A percentile compares a stretch with the other conserved stretches of the same genome.
Conservation (phyloP, 2,113 vertebrate species). For the Calypte anna region DNA sequence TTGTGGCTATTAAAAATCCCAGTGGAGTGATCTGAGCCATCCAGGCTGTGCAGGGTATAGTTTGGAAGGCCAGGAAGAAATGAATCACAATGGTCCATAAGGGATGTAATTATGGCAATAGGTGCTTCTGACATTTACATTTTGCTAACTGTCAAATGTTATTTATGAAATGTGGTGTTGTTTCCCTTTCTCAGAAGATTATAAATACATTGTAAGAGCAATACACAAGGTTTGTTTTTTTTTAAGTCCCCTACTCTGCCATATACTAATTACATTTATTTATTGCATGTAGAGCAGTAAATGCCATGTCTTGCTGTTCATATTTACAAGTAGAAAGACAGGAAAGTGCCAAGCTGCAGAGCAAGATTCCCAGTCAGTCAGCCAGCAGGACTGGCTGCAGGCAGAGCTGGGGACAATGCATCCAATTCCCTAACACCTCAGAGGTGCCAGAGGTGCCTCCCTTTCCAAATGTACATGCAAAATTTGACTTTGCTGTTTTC, state of each 20-base stretch:
- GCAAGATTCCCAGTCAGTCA: not conserved
- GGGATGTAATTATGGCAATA: conserved; percentile 28
- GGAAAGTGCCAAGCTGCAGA: not conserved
- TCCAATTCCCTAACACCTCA: not conserved
- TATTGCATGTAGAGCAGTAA: conserved; percentile 7
- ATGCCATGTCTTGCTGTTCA: not conserved
- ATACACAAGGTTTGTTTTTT: not conserved
- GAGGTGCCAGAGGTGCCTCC: not conserved
- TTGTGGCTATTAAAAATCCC: conserved; percentile 8
- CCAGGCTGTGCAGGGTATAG: not conserved
- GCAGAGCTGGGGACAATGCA: not conserved
- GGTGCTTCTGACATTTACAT: conserved; percentile 33
- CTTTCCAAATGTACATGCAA: not conserved
- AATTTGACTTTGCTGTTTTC: not conserved
- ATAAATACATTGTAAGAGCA: not conserved
- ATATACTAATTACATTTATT: conserved; percentile 25
- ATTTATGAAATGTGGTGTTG: not conserved
- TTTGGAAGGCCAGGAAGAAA: conserved; percentile 26
- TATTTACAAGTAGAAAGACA: not conserved
- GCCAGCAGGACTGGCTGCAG: not conserved
- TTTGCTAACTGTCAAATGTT: conserved; percentile 2
- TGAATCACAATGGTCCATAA: conserved; percentile 39
- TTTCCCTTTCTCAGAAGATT: not conserved
- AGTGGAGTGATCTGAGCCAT: not conserved
- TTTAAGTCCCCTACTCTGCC: not conserved